A percentile compares a stretch with the other conserved stretches of the same genome.
These are phyloP conservation scores for Valencia hispanica DNA, from an alignment of 2,797 vertebrate genomes.

Conservation along the genomic window DNA sequence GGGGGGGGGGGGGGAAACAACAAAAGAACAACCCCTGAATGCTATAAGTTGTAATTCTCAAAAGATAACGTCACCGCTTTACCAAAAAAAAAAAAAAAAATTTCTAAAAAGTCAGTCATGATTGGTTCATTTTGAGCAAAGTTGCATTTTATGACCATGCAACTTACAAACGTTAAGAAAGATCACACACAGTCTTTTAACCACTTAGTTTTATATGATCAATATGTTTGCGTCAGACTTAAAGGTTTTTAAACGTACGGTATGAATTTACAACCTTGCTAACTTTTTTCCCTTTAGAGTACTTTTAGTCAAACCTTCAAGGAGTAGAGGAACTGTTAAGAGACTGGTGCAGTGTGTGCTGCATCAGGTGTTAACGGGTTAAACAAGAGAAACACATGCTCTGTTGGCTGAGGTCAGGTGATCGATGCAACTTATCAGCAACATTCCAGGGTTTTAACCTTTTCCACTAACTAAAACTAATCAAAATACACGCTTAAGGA, in stretches of 20 bases:
- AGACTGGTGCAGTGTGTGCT: not conserved
- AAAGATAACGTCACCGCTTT: not conserved
- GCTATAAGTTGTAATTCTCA: not conserved
- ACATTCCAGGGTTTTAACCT: constrained; percentile 21
- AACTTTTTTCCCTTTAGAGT: not conserved
- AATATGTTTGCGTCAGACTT: not conserved
- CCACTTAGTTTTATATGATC: not conserved
- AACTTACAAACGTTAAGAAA: not conserved
- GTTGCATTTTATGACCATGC: not conserved
- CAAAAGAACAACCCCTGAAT: not conserved
- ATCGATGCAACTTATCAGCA: constrained; percentile 25
- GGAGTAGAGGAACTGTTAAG: not conserved
- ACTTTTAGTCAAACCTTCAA: not conserved
- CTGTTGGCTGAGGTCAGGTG: constrained; percentile 29
- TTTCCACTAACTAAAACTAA: not conserved
- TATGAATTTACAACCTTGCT: not conserved
- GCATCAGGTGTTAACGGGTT: constrained; percentile 7
- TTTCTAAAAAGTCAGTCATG: too few species aligned
- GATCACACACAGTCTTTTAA: not conserved
- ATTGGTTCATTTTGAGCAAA: not conserved
- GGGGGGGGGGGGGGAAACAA: too few species aligned
- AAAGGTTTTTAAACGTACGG: not conserved
- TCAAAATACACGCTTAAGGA: not conserved
- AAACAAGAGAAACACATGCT: constrained; percentile 25
- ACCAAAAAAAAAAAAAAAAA: too few species aligned